Conservation (phyloP, 2,888 invertebrate species). For the Nemurella pictetii region DNA sequence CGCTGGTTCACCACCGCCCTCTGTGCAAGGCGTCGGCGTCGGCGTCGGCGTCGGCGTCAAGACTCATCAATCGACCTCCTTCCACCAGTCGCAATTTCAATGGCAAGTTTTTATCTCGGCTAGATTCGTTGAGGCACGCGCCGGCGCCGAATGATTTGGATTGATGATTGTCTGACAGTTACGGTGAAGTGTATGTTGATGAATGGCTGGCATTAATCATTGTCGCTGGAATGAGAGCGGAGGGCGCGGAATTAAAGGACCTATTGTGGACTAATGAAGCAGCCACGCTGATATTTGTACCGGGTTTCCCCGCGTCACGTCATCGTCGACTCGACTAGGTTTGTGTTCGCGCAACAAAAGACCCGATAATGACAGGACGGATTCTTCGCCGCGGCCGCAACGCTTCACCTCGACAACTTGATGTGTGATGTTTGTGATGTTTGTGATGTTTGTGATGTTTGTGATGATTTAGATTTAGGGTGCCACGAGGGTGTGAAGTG, state of each 20-base stretch:
- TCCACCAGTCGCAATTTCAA: not conserved
- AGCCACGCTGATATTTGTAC: too few species aligned
- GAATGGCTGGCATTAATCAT: constrained; percentile 15
- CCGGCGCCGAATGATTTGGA: not conserved
- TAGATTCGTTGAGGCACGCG: not conserved
- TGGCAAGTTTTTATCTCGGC: not conserved
- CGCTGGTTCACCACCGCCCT: too few species aligned
- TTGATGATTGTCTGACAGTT: not conserved
- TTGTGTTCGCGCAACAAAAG: not conserved
- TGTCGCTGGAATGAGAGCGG: constrained; percentile 3
- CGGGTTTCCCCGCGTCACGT: too few species aligned
- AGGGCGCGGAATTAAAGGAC: not conserved
- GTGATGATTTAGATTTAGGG: too few species aligned
- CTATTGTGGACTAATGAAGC: constrained; percentile 7
- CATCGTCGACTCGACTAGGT: too few species aligned
- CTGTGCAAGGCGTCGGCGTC: not conserved
- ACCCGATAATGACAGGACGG: not conserved
- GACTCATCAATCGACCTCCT: not conserved
- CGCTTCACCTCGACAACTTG: too few species aligned
- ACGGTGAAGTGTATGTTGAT: not conserved
- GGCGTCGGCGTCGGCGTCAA: not conserved
- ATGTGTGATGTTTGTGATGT: too few species aligned
- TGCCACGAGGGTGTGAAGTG: too few species aligned
- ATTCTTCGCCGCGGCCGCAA: too few species aligned
- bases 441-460: too few species aligned